Conservation (phyloP, 2,888 invertebrate species). For the Melanotus villosus region DNA sequence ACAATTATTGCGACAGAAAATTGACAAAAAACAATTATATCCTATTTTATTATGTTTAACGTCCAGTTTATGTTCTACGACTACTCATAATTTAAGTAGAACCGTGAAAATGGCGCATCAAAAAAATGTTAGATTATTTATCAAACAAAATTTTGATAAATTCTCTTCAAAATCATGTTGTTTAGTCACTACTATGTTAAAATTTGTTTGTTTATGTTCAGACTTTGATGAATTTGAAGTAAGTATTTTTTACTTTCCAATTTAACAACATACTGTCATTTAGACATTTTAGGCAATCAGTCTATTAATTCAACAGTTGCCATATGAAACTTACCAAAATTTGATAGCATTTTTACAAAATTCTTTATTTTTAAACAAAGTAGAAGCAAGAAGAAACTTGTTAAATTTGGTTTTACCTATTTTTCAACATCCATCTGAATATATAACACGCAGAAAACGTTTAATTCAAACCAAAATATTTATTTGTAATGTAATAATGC, state of each 20-base stretch:
- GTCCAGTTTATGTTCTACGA: slow-evolving; percentile 18
- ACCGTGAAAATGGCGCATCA: slow-evolving; percentile 18
- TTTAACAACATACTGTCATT: no score
- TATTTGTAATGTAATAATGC: slow-evolving; percentile 14
- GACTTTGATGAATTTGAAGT: slow-evolving; percentile 37
- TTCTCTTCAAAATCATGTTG: slow-evolving; percentile 17
- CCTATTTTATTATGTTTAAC: slow-evolving; percentile 29
- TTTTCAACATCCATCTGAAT: slow-evolving; percentile 16
- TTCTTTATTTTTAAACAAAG: background rate
- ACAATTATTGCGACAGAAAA: background rate
- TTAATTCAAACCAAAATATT: slow-evolving; percentile 23
- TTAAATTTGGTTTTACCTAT: slow-evolving; percentile 26
- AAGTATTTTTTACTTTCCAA: no score
- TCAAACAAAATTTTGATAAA: slow-evolving; percentile 22
- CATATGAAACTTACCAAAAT: slow-evolving; percentile 10
- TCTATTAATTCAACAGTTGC: slow-evolving; percentile 26
- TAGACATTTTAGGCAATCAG: slow-evolving; percentile 25
- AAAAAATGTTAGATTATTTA: slow-evolving; percentile 24
- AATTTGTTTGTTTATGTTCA: slow-evolving; percentile 25
- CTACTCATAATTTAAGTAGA: slow-evolving; percentile 11
- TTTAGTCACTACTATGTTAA: slow-evolving; percentile 28
- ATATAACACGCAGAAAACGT: slow-evolving; percentile 12
- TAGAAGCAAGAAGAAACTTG: slow-evolving; percentile 20
- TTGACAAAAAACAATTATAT: slow-evolving; percentile 23
- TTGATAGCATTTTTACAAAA: slow-evolving; percentile 23